These are phyloP conservation scores for Mallotus villosus DNA, from an alignment of 2,797 vertebrate genomes.

Conservation along the genomic window DNA sequence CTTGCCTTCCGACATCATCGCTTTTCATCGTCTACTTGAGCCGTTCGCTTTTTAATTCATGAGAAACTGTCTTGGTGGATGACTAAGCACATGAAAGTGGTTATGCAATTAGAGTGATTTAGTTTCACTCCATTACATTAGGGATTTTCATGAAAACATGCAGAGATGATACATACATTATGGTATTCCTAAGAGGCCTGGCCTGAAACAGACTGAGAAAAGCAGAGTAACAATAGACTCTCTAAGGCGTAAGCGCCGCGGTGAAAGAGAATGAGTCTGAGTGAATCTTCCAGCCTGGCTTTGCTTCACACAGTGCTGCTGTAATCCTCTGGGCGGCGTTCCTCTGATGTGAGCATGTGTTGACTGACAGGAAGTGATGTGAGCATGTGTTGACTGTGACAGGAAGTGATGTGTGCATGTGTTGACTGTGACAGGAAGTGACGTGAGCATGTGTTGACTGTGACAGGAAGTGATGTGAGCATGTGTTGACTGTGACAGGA, in stretches of 20 bases:
- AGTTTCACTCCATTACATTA: conserved; percentile 75
- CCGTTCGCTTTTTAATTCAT: conserved; percentile 76
- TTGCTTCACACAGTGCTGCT: conserved; percentile 34
- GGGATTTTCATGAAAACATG: conserved; percentile 74
- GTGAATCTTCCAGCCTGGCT: conserved; percentile 59
- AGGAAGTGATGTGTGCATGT: too few species aligned
- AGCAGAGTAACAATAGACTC: conserved; percentile 48
- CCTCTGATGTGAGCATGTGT: too few species aligned
- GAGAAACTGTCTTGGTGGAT: conserved; percentile 73
- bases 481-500: too few species aligned
- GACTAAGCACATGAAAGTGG: conserved; percentile 77
- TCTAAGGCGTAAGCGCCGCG: neutral
- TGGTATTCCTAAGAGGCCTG: conserved; percentile 68
- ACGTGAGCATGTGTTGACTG: too few species aligned
- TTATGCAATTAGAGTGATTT: conserved; percentile 77
- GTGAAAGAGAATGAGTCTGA: conserved; percentile 30
- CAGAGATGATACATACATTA: conserved; percentile 75
- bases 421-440: conserved; percentile 59
- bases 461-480: too few species aligned
- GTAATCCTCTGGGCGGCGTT: conserved; percentile 43
- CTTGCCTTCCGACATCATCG: conserved; percentile 69
- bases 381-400: too few species aligned
- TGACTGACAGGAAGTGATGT: too few species aligned
- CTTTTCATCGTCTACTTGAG: conserved; percentile 64
- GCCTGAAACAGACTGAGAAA: conserved; percentile 65